Percentiles rank a stretch among this genome's conserved stretches.
These are phyloP conservation scores for Patella vulgata DNA, from an alignment of 1,140 invertebrate species.

Conservation along the genomic window DNA sequence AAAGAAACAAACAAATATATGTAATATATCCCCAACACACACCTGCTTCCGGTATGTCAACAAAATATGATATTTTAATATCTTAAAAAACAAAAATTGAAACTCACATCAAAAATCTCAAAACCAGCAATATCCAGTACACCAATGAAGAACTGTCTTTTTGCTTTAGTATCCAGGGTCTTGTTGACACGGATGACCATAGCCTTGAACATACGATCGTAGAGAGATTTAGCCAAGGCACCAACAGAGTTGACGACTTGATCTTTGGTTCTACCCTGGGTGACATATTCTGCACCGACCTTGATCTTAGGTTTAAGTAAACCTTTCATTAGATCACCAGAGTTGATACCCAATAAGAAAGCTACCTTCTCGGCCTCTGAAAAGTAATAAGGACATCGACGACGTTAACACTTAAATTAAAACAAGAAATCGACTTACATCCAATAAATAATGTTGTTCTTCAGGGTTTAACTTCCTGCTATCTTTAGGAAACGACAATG, in stretches of 20 bases:
- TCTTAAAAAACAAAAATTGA: too few relatives aligned
- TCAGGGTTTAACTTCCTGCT: too few relatives aligned
- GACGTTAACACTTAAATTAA: neutral
- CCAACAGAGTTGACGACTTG: conserved; percentile 92
- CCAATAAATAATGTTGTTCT: too few relatives aligned
- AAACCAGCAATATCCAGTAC: conserved; percentile 99
- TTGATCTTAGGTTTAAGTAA: conserved; percentile 72
- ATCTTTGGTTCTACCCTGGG: conserved; percentile 95
- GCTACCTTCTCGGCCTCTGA: conserved; percentile 90
- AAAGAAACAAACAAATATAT: conserved; percentile 12
- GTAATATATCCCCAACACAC: too few relatives aligned
- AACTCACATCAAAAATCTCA: conserved; percentile 98
- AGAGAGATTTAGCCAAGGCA: conserved; percentile 95
- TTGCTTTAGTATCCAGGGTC: conserved; percentile 95
- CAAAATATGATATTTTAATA: too few relatives aligned
- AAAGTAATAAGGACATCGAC: too few relatives aligned
- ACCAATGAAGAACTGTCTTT: conserved; percentile 97
- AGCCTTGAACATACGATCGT: conserved; percentile 96
- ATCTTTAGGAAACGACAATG: too few relatives aligned
- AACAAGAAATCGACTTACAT: too few relatives aligned
- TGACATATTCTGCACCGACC: conserved; percentile 89
- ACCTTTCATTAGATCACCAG: conserved; percentile 70
- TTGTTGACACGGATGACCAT: conserved; percentile 98
- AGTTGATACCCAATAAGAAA: conserved; percentile 79
- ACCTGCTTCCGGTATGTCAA: too few relatives aligned